Base-by-base conservation (phyloP, 53 echinoderm and acorn worm genomes). In the Apostichopus leukothele region DNA sequence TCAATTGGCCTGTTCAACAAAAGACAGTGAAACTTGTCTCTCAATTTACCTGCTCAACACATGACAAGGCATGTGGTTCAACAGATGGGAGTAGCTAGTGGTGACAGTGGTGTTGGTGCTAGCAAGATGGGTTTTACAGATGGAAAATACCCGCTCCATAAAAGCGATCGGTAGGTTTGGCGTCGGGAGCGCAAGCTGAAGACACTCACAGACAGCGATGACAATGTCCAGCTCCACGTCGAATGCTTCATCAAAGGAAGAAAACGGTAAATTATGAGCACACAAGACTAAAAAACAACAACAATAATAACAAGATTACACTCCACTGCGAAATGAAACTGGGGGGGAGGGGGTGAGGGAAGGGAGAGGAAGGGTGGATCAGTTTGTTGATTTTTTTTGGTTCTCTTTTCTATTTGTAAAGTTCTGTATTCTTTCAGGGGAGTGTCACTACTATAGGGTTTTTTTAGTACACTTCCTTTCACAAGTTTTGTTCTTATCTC, bases 51-150 rank as follows among this genome's bases (percentile, higher is more conserved):
- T 97, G 83, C 91, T 86, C 7, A 97, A 89, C 57, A 97, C 87
- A 88, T 97, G 95, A 89, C 90, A 89, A 39, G 98, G 98, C 23
- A 97, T 83, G 67, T 57, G 85, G 51, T 91, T 90, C 20, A 97
- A 86, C 18, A 97, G 92, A 51, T 91, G 87, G 22, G 92, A 92
- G 91, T 91, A 97, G 19, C 91, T 90, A 10, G 83, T 78, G 79
- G 23, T 81, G 85, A 95, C 91, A 22, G 74, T 86, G 18, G 73
- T 66, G 71, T 92, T 90, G 73, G 84, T 89, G 86, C 91, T 93
- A 12, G 90, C 89, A 53, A 96, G 81, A 75, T 91, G 92, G 89
- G 89, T 89, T 60, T 89, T 94, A 73, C 93, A 94, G 63, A 94
- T 91, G 83, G 94, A 93, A 67, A 96, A 61, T 52, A 92, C 94